Evolutionary conservation across 2,797 vertebrate species (phyloP), one percentile per base, ranked within the genome.

Genomic region (Chloroceryle inda): DNA sequence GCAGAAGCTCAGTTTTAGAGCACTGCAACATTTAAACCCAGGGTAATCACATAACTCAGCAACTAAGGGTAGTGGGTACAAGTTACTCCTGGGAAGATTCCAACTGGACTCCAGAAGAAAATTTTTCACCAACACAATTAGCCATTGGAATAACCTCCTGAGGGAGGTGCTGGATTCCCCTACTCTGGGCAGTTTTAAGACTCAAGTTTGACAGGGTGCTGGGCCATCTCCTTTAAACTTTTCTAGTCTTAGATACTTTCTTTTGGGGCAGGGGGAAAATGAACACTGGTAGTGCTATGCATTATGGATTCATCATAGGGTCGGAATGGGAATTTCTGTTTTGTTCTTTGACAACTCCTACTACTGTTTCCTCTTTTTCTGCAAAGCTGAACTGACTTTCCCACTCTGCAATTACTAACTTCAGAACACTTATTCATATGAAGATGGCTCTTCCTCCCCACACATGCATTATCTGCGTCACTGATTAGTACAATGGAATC

Each of bases 381-480:
- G 53, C 53, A 88, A 47, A 47, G 61, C 40, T 76, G 27, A 79
- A 42, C 12, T 16, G 31, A 45, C 38, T 42, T 59, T 33, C 45
- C 21, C 40, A 5, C 0, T 9, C 26, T 86, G 61, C 52, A 80
- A 7, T 1, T 38, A 21, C 27, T 50, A 29, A 55, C 19, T 82
- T 23, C 1, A 76, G 61, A 86, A 56, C 16, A 8, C 14, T 69
- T 13, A 13, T 5, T 56, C 37, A 6, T 3, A 7, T 9, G 22
- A 86, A 62, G 50, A 53, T n/a, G 22, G 9, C 0, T 38, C 47
- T 74, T 29, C 58, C 21, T 56, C 33, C 35, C 22, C 62, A 45
- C 21, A 24, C 14, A 37, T 27, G 26, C 0, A 1, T 26, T 42
- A 42, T 37, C 53, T 35, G 50, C 38, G 15, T 1, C 0, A 0